phyloP scores from a whole-genome alignment of 2,888 invertebrate species.

The Strigamia transsilvanica region DNA sequence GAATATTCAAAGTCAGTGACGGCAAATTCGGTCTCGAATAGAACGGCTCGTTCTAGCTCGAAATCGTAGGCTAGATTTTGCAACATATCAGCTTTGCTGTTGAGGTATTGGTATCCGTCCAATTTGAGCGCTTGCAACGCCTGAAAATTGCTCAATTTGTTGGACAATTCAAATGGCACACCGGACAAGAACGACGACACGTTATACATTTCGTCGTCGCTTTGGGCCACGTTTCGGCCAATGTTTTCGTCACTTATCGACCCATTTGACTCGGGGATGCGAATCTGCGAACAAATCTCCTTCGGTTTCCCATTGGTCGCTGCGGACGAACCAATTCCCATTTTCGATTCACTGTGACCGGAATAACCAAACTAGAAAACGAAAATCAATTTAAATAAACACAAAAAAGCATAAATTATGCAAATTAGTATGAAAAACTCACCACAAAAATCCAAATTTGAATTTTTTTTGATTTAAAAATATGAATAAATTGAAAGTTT shows the following conservation, averaged over 20 bases:
- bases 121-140: background rate
- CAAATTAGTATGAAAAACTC: too few species aligned
- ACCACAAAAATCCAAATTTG: background rate
- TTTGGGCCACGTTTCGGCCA: background rate
- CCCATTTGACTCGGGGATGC: background rate
- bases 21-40: slow-evolving; percentile 2
- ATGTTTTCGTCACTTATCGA: background rate
- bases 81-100: background rate
- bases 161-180: background rate
- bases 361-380: background rate
- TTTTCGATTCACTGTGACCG: background rate
- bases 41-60: background rate
- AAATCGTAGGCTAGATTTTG: slow-evolving; percentile 9
- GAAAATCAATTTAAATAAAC: too few species aligned
- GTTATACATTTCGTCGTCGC: background rate
- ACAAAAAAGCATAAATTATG: too few species aligned
- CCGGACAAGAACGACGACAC: background rate
- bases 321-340: background rate
- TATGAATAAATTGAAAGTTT: background rate
- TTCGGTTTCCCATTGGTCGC: background rate
- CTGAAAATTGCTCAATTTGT: background rate
- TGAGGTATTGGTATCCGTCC: background rate
- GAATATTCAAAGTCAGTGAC: background rate
- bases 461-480: background rate
- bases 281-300: background rate